These are phyloP conservation scores for Actinia tenebrosa DNA, from an alignment of 64 coral and sea anemone genomes.

Conservation along the genomic window DNA sequence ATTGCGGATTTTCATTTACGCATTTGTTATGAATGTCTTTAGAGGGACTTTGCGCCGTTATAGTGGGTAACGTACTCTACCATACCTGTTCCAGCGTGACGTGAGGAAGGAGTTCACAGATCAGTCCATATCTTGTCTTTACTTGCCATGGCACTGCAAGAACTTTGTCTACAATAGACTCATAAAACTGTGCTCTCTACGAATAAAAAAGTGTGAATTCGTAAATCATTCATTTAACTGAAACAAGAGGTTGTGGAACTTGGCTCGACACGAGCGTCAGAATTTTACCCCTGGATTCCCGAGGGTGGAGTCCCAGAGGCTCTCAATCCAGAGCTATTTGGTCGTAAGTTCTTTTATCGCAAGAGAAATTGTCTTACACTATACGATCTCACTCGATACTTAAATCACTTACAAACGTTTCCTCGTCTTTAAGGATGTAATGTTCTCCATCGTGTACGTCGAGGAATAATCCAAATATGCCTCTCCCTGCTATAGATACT, in stretches of 20 bases:
- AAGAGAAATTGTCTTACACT: neutral
- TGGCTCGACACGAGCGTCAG: too few relatives aligned
- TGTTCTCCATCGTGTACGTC: neutral
- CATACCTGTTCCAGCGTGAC: neutral
- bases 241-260: too few relatives aligned
- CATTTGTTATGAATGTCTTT: too few relatives aligned
- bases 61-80: too few relatives aligned
- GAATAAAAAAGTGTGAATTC: neutral
- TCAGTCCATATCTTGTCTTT: conserved; percentile 40
- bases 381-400: neutral
- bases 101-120: conserved; percentile 27
- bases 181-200: conserved; percentile 5
- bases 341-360: too few relatives aligned
- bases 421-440: neutral
- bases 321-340: too few relatives aligned
- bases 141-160: conserved; percentile 46
- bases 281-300: too few relatives aligned
- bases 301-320: too few relatives aligned
- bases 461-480: neutral
- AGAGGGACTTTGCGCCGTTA: too few relatives aligned
- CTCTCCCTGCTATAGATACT: neutral
- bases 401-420: neutral
- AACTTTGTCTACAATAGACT: neutral
- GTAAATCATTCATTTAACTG: too few relatives aligned
- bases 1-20: too few relatives aligned